These are phyloP conservation scores for Pantala flavescens DNA, from an alignment of 1,140 invertebrate species.

Conservation along the genomic window DNA sequence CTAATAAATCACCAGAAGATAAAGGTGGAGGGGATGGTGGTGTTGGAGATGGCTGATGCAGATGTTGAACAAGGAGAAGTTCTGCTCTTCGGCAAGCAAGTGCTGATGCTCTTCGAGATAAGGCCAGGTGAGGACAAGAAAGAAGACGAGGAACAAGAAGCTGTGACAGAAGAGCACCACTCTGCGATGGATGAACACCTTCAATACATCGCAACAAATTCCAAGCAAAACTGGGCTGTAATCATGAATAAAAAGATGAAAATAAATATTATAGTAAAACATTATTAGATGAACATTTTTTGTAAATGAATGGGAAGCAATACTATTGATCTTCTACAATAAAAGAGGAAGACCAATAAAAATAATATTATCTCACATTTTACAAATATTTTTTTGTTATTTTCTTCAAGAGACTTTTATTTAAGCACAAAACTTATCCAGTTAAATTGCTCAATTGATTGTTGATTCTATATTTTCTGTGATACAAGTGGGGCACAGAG, in stretches of 20 bases:
- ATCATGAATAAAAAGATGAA: constrained; percentile 15
- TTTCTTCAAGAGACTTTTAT: too few relatives aligned
- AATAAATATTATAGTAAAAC: background rate
- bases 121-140: constrained; percentile 44
- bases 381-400: too few relatives aligned
- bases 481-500: too few relatives aligned
- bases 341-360: too few relatives aligned
- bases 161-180: constrained; percentile 46
- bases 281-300: background rate
- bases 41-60: background rate
- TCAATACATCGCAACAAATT: constrained; percentile 49
- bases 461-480: too few relatives aligned
- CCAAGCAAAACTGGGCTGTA: constrained; percentile 41
- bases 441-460: too few relatives aligned
- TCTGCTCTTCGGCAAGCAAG: constrained; percentile 52
- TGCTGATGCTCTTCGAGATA: constrained; percentile 47
- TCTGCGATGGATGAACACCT: constrained; percentile 53
- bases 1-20: background rate
- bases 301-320: too few relatives aligned
- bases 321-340: too few relatives aligned
- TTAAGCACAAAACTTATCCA: too few relatives aligned
- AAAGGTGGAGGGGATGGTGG: background rate
- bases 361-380: too few relatives aligned
- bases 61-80: constrained; percentile 8
- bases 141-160: constrained; percentile 50